phyloP scores from a whole-genome alignment of 1,140 invertebrate species.

The Hyles euphorbiae region DNA sequence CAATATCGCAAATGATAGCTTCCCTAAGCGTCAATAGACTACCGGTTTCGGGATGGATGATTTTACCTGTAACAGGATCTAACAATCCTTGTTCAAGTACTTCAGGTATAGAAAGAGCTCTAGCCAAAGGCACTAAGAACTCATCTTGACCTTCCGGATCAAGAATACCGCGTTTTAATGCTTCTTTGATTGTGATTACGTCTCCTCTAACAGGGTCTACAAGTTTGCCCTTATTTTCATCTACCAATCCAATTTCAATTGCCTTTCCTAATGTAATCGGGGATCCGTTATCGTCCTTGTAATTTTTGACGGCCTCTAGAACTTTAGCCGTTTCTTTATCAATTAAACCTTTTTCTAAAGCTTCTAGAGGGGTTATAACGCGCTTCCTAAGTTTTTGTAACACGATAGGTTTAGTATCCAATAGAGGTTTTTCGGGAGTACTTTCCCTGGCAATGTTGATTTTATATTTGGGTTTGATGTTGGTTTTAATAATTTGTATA shows the following conservation, averaged over 20 bases:
- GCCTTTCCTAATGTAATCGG: conserved; percentile 85
- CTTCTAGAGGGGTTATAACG: conserved; percentile 82
- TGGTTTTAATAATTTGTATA: conserved; percentile 61
- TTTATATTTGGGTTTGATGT: conserved; percentile 82
- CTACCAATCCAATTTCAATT: conserved; percentile 83
- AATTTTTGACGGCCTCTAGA: conserved; percentile 77
- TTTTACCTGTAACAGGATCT: conserved; percentile 84
- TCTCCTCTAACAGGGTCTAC: conserved; percentile 89
- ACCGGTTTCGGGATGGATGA: conserved; percentile 94
- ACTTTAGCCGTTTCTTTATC: conserved; percentile 84
- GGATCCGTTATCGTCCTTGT: conserved; percentile 75
- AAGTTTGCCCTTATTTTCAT: conserved; percentile 86
- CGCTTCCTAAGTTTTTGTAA: conserved; percentile 87
- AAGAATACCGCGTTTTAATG: conserved; percentile 88
- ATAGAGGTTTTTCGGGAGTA: conserved; percentile 72
- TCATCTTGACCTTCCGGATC: conserved; percentile 86
- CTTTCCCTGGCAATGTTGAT: conserved; percentile 78
- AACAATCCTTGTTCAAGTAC: conserved; percentile 89
- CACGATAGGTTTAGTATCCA: conserved; percentile 81
- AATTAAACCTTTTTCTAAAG: conserved; percentile 83
- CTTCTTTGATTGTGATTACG: conserved; percentile 87
- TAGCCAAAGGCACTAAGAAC: conserved; percentile 86
- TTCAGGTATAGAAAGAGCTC: conserved; percentile 88
- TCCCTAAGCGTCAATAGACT: conserved; percentile 84
- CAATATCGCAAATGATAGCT: conserved; percentile 90